A percentile compares a stretch with the other conserved stretches of the same genome.
phyloP scores from a whole-genome alignment of 2,888 invertebrate species.

The Eupithecia inturbata region DNA sequence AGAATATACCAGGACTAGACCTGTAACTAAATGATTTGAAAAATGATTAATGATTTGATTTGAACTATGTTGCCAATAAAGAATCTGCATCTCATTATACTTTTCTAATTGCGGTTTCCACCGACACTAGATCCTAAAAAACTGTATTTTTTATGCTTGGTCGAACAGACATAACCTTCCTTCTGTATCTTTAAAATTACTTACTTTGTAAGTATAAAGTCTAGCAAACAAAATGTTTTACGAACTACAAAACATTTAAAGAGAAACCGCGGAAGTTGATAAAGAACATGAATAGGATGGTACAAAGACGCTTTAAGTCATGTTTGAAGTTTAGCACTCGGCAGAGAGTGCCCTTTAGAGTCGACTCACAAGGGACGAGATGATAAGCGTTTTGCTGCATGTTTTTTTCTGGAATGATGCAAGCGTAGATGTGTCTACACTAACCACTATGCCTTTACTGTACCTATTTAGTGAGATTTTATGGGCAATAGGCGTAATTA shows the following conservation, averaged over 20 bases:
- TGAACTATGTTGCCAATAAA: no score
- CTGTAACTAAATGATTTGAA: no score
- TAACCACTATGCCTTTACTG: neutral
- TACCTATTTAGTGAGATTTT: neutral
- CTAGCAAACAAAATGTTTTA: neutral
- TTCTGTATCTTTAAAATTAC: neutral
- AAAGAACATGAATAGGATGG: constrained; percentile 20
- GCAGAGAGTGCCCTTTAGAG: neutral
- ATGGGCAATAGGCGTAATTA: neutral
- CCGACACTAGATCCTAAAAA: neutral
- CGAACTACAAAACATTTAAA: constrained; percentile 18
- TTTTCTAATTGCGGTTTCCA: neutral
- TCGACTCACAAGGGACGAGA: constrained; percentile 24
- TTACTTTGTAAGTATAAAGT: neutral
- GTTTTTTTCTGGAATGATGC: neutral
- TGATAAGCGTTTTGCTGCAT: neutral
- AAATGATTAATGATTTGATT: no score
- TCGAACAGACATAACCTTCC: neutral
- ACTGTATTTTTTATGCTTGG: neutral
- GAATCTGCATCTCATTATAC: no score
- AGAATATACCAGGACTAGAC: no score
- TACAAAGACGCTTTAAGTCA: constrained; percentile 36
- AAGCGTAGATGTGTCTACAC: neutral
- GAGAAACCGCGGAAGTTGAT: constrained; percentile 12
- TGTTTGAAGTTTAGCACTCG: constrained; percentile 39